phyloP scores from a whole-genome alignment of 2,888 invertebrate genomes.

The Chesias legatella region DNA sequence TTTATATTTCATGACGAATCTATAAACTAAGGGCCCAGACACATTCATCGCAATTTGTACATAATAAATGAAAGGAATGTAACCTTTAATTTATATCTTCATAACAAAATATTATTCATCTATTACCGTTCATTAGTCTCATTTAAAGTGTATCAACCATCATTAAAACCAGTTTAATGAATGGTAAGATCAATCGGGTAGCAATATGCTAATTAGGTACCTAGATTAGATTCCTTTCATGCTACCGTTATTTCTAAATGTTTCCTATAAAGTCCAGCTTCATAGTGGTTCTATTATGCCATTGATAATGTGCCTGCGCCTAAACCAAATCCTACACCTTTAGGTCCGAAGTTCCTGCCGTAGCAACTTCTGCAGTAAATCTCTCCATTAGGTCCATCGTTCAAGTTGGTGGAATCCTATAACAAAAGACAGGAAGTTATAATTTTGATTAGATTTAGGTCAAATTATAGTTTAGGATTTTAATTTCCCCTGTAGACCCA shows the following conservation, averaged over 20 bases:
- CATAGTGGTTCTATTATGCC: constrained; percentile 82
- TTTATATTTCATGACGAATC: constrained; percentile 78
- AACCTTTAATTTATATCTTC: constrained; percentile 79
- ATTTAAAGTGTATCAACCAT: constrained; percentile 70
- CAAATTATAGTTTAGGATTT: too few species aligned
- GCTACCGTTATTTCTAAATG: constrained; percentile 56
- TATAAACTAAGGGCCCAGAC: constrained; percentile 80
- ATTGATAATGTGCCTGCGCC: constrained; percentile 94
- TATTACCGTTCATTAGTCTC: constrained; percentile 66
- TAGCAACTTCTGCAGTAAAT: constrained; percentile 96
- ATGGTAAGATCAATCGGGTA: constrained; percentile 71
- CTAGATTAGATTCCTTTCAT: constrained; percentile 69
- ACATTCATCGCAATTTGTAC: constrained; percentile 76
- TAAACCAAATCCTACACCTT: constrained; percentile 94
- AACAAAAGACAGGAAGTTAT: constrained; percentile 31
- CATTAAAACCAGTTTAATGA: constrained; percentile 79
- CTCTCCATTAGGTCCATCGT: constrained; percentile 95
- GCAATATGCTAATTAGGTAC: constrained; percentile 41
- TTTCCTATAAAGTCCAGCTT: constrained; percentile 73
- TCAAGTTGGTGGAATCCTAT: constrained; percentile 92
- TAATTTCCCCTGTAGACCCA: too few species aligned
- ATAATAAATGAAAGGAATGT: constrained; percentile 77
- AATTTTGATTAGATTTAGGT: too few species aligned
- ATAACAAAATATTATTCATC: constrained; percentile 68
- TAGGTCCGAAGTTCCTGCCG: constrained; percentile 91